phyloP scores from a whole-genome alignment of 2,888 invertebrate species.

The Lasioglossum figueresi region DNA sequence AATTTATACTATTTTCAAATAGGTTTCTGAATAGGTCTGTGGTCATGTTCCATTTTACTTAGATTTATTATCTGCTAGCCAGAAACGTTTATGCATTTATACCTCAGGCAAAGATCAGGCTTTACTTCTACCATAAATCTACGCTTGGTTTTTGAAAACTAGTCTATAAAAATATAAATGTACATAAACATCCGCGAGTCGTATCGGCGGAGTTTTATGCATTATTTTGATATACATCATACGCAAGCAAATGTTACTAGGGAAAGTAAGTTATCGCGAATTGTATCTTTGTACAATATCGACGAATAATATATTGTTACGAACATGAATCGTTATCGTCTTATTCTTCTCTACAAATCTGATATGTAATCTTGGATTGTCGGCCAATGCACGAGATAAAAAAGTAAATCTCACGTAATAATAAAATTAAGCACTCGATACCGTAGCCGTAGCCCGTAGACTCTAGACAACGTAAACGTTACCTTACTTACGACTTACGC shows the following conservation, averaged over 20 bases:
- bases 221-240: conserved; percentile 19
- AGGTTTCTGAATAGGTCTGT: not conserved
- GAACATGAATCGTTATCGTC: conserved; percentile 21
- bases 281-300: not conserved
- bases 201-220: conserved; percentile 13
- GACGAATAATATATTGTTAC: conserved; percentile 7
- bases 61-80: not conserved
- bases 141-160: not conserved
- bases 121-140: not conserved
- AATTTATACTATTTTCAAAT: not conserved
- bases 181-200: not conserved
- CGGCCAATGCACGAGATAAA: not conserved
- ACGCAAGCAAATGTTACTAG: not conserved
- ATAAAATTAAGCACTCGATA: conserved; percentile 5
- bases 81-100: not conserved
- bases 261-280: not conserved
- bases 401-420: not conserved
- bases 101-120: not conserved
- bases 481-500: conserved; percentile 1
- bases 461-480: not conserved
- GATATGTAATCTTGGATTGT: conserved; percentile 56
- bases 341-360: conserved; percentile 22
- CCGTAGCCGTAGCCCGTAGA: not conserved
- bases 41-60: not conserved
- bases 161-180: not conserved